Percentiles rank a stretch among this genome's conserved stretches.
phyloP scores from a whole-genome alignment of 2,888 invertebrate species.

The Melieria picta region DNA sequence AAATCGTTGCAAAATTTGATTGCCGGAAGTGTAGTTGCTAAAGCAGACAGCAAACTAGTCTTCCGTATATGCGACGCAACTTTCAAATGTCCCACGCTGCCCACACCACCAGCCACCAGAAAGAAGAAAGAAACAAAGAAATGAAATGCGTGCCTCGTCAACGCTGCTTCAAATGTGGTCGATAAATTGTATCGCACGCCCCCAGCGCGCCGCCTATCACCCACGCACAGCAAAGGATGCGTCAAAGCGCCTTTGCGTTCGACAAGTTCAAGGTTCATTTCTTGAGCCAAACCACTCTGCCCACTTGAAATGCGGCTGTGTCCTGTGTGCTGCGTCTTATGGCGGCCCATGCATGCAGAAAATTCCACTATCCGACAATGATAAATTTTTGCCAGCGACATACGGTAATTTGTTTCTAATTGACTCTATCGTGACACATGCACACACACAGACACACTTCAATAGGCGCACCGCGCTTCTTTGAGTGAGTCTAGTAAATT shows the following conservation, averaged over 20 bases:
- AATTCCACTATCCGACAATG: background rate
- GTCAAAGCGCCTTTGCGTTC: background rate
- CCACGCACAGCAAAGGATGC: too few species aligned
- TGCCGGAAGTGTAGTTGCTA: too few species aligned
- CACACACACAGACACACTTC: too few species aligned
- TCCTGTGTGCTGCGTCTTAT: background rate
- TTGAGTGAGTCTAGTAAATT: too few species aligned
- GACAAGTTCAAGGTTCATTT: conserved; percentile 12
- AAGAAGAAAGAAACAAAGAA: too few species aligned
- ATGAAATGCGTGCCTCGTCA: background rate
- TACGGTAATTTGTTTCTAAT: background rate
- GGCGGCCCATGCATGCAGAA: background rate
- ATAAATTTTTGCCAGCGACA: background rate
- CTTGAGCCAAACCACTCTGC: too few species aligned
- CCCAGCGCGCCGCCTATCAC: background rate
- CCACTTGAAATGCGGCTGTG: background rate
- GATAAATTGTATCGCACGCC: background rate
- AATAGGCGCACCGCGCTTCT: too few species aligned
- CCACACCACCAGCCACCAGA: too few species aligned
- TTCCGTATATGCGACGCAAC: too few species aligned
- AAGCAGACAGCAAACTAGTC: too few species aligned
- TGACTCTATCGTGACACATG: background rate
- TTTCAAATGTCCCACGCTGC: too few species aligned
- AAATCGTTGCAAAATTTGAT: too few species aligned
- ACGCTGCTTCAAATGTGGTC: background rate